These are phyloP conservation scores for Montipora capricornis DNA, from an alignment of 64 coral and sea anemone genomes.

Conservation along the genomic window DNA sequence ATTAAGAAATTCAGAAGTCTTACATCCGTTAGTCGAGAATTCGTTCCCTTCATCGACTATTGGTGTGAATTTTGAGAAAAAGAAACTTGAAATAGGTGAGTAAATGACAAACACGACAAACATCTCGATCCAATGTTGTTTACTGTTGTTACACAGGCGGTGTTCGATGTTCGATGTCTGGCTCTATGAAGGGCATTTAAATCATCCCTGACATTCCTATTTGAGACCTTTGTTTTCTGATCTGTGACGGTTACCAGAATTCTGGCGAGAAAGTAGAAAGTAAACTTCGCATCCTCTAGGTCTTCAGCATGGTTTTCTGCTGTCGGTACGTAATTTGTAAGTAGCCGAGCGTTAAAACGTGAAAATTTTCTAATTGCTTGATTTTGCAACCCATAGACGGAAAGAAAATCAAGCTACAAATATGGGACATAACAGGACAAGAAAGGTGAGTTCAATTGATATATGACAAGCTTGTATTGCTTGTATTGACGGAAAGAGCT, in stretches of 20 bases:
- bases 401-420: slow-evolving; percentile 39
- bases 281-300: no score
- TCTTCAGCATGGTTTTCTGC: not conserved
- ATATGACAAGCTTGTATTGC: not conserved
- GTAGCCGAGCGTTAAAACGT: no score
- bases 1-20: not conserved
- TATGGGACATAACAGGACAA: slow-evolving; percentile 47
- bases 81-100: slow-evolving; percentile 30
- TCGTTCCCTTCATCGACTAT: not conserved
- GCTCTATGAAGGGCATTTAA: no score
- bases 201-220: no score
- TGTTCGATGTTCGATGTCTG: no score
- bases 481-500: no score
- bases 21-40: not conserved
- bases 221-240: no score
- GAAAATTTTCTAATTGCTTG: not conserved
- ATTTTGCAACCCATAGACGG: slow-evolving; percentile 33
- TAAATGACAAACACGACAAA: not conserved
- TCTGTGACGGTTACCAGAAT: no score
- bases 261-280: no score
- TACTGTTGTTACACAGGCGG: no score
- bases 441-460: slow-evolving; percentile 12
- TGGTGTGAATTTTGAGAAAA: slow-evolving; percentile 28
- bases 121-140: not conserved
- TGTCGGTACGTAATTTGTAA: no score